Evolutionary conservation across 1,140 invertebrate genomes (phyloP).

Genomic region (Muscidifurax raptorellus): DNA sequence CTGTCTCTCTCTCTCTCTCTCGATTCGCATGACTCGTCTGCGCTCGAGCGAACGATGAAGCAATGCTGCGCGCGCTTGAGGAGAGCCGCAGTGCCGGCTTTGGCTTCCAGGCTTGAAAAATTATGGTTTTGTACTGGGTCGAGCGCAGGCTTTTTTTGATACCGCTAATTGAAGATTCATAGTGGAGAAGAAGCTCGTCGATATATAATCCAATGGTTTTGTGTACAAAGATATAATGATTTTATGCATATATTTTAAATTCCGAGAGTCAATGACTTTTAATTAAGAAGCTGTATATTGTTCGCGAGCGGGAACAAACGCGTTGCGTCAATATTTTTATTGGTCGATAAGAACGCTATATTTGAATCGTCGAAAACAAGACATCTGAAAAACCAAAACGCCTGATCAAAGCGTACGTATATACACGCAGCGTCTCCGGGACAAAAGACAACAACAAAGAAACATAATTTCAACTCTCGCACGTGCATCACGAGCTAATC

Average conservation of each 20-base stretch:
- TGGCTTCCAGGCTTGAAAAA: neutral
- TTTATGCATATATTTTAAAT: no score
- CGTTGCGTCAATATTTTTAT: slow-evolving; percentile 12
- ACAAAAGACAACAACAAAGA: no score
- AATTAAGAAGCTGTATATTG: slow-evolving; percentile 11
- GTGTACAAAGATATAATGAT: no score
- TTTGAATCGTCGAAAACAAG: neutral
- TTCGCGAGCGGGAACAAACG: no score
- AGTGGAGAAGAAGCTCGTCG: no score
- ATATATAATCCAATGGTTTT: neutral
- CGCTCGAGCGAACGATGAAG: slow-evolving; percentile 21
- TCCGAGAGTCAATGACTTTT: slow-evolving; percentile 43
- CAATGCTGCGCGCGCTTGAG: slow-evolving; percentile 3
- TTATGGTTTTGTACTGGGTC: neutral
- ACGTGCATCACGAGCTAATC: neutral
- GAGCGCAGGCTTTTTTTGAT: neutral
- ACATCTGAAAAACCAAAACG: no score
- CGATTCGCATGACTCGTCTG: slow-evolving; percentile 31
- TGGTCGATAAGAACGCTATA: neutral
- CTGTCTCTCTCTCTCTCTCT: neutral
- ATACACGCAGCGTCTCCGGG: no score
- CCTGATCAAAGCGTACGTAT: no score
- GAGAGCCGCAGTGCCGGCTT: neutral
- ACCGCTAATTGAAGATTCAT: no score
- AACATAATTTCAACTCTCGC: no score